A percentile compares a stretch with the other conserved stretches of the same genome.
These are phyloP conservation scores for Nannoperca australis DNA, from an alignment of 2,797 vertebrate genomes.

Conservation along the genomic window DNA sequence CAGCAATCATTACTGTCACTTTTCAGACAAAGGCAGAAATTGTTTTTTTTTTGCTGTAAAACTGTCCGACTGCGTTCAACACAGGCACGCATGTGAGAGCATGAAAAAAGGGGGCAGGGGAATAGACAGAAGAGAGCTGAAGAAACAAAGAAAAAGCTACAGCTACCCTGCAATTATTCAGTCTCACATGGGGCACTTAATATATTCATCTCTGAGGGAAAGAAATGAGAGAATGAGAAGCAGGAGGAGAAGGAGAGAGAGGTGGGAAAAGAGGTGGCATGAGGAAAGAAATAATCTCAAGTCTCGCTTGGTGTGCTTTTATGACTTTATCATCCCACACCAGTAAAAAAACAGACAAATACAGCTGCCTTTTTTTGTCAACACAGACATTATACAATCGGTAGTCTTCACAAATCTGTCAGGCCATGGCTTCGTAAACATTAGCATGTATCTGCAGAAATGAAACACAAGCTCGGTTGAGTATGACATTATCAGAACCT, in stretches of 20 bases:
- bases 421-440: constrained; percentile 52
- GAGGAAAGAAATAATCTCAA: constrained; percentile 63
- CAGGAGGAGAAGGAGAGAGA: constrained; percentile 14
- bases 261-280: constrained; percentile 31
- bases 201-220: constrained; percentile 56
- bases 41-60: background rate
- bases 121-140: constrained; percentile 30
- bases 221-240: constrained; percentile 35
- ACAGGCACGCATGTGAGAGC: background rate
- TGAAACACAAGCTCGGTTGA: constrained; percentile 38
- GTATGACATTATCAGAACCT: constrained; percentile 57
- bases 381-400: constrained; percentile 43
- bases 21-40: constrained; percentile 46
- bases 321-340: constrained; percentile 58
- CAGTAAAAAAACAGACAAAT: constrained; percentile 43
- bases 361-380: constrained; percentile 49
- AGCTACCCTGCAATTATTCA: constrained; percentile 56
- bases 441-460: constrained; percentile 54
- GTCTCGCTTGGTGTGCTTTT: constrained; percentile 57
- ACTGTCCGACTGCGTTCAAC: constrained; percentile 37
- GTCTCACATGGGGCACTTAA: constrained; percentile 50
- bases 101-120: background rate
- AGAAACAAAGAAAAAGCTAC: constrained; percentile 45
- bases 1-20: constrained; percentile 47
- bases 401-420: constrained; percentile 45